Evolutionary conservation across 2,797 vertebrate species (phyloP), one percentile per base, ranked within the genome.

Genomic region (Threskiornis aethiopicus): DNA sequence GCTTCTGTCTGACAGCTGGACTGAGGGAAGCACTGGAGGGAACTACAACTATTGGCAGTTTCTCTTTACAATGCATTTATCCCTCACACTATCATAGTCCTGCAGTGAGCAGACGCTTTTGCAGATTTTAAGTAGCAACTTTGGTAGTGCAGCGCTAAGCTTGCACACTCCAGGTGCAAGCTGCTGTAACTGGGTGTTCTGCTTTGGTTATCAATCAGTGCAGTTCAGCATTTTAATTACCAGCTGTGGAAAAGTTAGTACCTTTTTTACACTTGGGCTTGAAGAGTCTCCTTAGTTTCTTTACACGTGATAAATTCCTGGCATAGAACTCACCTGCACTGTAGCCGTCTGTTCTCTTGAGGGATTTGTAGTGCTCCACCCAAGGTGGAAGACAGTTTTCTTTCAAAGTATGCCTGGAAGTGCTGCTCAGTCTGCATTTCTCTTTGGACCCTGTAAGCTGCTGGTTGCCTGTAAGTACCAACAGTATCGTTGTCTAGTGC

Each of bases 351-450:
- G 51, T 57, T 84, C 54, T 79, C 51, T 12, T 41, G 75, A 62
- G 75, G 76, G 42, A 90, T 89, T 8, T 70, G 51, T 17, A 83
- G 65, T 17, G 82, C 86, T 80, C 91, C 4, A 16, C 59, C 90
- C 17, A 76, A 49, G 11, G 89, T 65, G 18, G 93, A 83, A 17
- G 55, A 4, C 3, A 24, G 15, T 67, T 76, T 97, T 76, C 69
- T 95, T 73, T 77, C 96, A 79, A 97, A 90, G 21, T 84, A 62
- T 52, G 91, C 86, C 52, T 98, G 96, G 37, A 98, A 97, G 55
- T 55, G 95, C 73, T 97, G 95, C 69, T 98, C 98, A 11, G 96
- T 98, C 92, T 97, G 97, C 31, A 97, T 86, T 6, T 87, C 86
- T 70, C 94, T 91, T 51, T 91, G 96, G 54, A 97, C 66, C 5